Evolutionary conservation across 64 coral and sea anemone genomes (phyloP).

Genomic region (Montipora sp.): DNA sequence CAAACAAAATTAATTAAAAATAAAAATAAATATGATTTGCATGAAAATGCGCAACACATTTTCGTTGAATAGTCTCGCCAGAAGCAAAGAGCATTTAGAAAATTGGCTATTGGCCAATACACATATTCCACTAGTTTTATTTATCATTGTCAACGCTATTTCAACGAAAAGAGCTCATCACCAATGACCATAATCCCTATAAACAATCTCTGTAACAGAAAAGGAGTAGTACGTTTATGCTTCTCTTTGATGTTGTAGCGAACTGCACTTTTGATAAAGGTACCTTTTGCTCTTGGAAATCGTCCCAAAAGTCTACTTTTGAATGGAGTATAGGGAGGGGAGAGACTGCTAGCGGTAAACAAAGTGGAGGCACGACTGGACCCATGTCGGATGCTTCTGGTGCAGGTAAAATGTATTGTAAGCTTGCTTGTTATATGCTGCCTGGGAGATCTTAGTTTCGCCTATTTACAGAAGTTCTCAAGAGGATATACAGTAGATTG

Average conservation of each 20-base stretch:
- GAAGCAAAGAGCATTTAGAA: too few species aligned
- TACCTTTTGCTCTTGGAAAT: slow-evolving; percentile 13
- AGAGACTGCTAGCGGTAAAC: background rate
- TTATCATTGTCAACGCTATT: too few species aligned
- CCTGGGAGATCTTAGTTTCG: too few species aligned
- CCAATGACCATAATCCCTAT: background rate
- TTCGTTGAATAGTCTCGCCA: too few species aligned
- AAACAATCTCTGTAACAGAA: background rate
- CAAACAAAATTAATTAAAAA: too few species aligned
- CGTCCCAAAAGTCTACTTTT: slow-evolving; percentile 13
- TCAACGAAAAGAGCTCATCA: background rate
- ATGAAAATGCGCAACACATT: too few species aligned
- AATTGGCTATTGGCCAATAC: too few species aligned
- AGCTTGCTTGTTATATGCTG: background rate
- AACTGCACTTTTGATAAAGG: slow-evolving; percentile 37
- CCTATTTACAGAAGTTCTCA: too few species aligned
- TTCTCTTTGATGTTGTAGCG: background rate
- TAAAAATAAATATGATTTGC: too few species aligned
- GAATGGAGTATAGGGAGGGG: slow-evolving; percentile 19
- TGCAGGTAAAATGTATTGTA: background rate
- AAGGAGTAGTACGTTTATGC: background rate
- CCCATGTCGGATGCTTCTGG: slow-evolving; percentile 10
- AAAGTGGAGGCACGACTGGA: background rate
- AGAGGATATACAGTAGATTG: too few species aligned
- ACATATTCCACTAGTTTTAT: too few species aligned